phyloP scores from a whole-genome alignment of 2,888 invertebrate species.

The Desoria tigrina region DNA sequence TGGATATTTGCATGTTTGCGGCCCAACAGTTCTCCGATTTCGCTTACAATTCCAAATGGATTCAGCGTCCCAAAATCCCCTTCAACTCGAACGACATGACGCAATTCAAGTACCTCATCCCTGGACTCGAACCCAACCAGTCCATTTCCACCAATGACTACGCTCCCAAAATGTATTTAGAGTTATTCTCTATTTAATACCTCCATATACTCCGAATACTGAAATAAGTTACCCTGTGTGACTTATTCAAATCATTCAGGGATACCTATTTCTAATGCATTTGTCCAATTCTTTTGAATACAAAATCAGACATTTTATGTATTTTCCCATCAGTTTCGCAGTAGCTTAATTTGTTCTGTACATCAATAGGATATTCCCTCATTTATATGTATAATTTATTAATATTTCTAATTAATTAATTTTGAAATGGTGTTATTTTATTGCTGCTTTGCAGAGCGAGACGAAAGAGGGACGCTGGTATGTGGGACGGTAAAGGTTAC shows the following conservation, averaged over 20 bases:
- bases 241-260: no score
- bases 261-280: neutral
- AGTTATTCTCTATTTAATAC: neutral
- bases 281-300: neutral
- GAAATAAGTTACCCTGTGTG: no score
- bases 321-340: no score
- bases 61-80: slow-evolving; percentile 34
- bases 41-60: slow-evolving; percentile 24
- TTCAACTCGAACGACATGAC: slow-evolving; percentile 19
- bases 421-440: neutral
- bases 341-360: no score
- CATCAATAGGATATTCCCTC: no score
- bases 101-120: slow-evolving; percentile 11
- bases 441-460: neutral
- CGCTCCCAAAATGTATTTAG: slow-evolving; percentile 9
- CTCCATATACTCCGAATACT: neutral
- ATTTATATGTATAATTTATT: no score
- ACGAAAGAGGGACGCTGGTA: neutral
- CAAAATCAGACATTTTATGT: no score
- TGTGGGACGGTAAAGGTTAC: neutral
- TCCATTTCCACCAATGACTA: slow-evolving; percentile 18
- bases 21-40: slow-evolving; percentile 28
- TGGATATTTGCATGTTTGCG: slow-evolving; percentile 37
- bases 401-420: neutral
- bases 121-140: neutral